Evolutionary conservation across 2,797 vertebrate genomes (phyloP).

Genomic region (Sebastes elongatus): DNA sequence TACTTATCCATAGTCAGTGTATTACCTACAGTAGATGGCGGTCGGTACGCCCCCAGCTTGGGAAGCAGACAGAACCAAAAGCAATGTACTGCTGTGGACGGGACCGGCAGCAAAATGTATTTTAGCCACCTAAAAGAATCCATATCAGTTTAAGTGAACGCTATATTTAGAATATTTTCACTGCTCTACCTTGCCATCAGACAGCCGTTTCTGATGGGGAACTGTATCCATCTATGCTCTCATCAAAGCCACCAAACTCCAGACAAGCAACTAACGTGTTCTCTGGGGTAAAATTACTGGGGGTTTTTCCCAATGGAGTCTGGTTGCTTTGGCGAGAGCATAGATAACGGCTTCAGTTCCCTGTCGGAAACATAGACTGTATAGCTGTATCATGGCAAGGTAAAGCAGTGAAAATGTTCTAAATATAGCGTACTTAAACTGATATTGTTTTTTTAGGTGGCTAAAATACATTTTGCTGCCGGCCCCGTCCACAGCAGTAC

Average conservation of each 20-base stretch:
- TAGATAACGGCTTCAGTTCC: neutral
- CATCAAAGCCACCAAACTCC: too few species aligned
- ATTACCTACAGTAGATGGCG: too few species aligned
- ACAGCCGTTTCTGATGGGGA: neutral
- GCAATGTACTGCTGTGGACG: neutral
- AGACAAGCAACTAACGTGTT: neutral
- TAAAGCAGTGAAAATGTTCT: too few species aligned
- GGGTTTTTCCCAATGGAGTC: too few species aligned
- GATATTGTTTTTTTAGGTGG: neutral
- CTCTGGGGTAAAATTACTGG: neutral
- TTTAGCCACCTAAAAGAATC: neutral
- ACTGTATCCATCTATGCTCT: neutral
- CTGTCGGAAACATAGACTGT: neutral
- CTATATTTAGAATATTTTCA: neutral
- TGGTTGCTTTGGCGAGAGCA: neutral
- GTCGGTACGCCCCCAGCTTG: too few species aligned
- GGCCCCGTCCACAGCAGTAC: too few species aligned
- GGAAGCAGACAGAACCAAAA: too few species aligned
- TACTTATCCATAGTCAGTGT: too few species aligned
- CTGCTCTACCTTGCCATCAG: neutral
- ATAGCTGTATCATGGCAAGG: too few species aligned
- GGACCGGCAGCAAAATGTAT: neutral
- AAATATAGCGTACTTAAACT: too few species aligned
- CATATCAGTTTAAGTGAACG: neutral
- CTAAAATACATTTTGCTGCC: too few species aligned